phyloP scores from a whole-genome alignment of 2,113 vertebrate genomes.

The Panurus biarmicus region DNA sequence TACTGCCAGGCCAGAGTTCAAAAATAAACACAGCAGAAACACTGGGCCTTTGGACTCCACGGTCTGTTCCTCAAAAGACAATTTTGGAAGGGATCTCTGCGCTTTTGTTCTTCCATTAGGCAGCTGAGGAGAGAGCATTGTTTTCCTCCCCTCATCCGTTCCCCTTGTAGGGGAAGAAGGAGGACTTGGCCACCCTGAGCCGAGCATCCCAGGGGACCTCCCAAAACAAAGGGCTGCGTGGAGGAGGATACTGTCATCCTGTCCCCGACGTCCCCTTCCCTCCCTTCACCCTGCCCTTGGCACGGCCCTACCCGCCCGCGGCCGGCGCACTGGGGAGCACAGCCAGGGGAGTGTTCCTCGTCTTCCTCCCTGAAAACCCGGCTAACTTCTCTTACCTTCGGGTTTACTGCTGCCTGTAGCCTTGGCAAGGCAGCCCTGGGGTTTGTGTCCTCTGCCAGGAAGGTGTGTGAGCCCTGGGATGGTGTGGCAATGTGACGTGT shows the following conservation, averaged over 20 bases:
- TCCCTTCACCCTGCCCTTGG: background rate
- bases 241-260: background rate
- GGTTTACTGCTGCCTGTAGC: background rate
- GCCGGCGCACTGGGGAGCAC: rapidly evolving
- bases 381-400: background rate
- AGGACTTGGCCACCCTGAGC: constrained; percentile 6
- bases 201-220: background rate
- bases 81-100: constrained; percentile 25
- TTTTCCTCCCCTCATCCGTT: constrained; percentile 12
- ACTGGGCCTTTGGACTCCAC: background rate
- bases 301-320: rapidly evolving
- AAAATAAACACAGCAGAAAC: background rate
- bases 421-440: background rate
- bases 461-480: background rate
- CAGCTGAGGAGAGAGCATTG: constrained; percentile 6
- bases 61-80: constrained; percentile 44
- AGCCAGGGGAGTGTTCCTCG: background rate
- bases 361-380: background rate
- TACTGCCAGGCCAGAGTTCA: background rate
- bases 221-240: background rate
- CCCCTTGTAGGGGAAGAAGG: constrained; percentile 40
- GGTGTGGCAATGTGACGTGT: rapidly evolving
- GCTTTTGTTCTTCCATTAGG: constrained; percentile 38
- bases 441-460: background rate
- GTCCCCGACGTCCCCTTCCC: background rate